phyloP scores from a whole-genome alignment of 2,888 invertebrate genomes.

The Andrena marginata region DNA sequence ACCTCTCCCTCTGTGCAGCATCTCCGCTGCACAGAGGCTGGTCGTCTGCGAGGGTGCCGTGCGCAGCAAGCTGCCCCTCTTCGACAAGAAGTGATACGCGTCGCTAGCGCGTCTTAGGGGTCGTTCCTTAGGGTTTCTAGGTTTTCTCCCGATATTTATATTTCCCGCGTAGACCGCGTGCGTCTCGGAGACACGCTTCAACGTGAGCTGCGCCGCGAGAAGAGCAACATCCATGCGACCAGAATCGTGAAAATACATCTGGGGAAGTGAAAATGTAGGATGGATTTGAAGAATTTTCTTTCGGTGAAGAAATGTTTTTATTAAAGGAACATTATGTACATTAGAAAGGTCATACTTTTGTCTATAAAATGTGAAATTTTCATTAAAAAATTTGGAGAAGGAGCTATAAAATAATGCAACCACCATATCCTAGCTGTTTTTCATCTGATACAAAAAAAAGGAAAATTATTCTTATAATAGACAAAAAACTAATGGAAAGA shows the following conservation, averaged over 20 bases:
- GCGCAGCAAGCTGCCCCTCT: slow-evolving; percentile 93
- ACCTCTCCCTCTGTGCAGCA: slow-evolving; percentile 85
- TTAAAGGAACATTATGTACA: too few relatives aligned
- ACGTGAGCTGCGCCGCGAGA: neutral
- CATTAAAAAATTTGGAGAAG: too few relatives aligned
- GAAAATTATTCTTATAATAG: too few relatives aligned
- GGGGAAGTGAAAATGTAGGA: too few relatives aligned
- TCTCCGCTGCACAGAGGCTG: slow-evolving; percentile 88
- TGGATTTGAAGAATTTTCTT: too few relatives aligned
- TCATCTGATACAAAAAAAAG: too few relatives aligned
- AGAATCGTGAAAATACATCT: slow-evolving; percentile 2
- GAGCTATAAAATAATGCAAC: too few relatives aligned
- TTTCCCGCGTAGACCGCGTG: slow-evolving; percentile 1
- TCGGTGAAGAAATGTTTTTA: too few relatives aligned
- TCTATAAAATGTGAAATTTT: too few relatives aligned
- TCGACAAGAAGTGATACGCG: slow-evolving; percentile 89
- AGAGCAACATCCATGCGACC: neutral
- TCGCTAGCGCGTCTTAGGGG: slow-evolving; percentile 35
- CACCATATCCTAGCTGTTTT: too few relatives aligned
- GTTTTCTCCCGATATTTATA: slow-evolving; percentile 20
- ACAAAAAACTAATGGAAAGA: too few relatives aligned
- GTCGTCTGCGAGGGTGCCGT: slow-evolving; percentile 95
- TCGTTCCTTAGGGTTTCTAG: slow-evolving; percentile 55
- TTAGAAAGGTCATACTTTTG: too few relatives aligned
- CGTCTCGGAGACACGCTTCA: slow-evolving; percentile 9